Evolutionary conservation across 2,888 invertebrate genomes (phyloP), one percentile per base, ranked within the genome.

Genomic region (Troides helena): DNA sequence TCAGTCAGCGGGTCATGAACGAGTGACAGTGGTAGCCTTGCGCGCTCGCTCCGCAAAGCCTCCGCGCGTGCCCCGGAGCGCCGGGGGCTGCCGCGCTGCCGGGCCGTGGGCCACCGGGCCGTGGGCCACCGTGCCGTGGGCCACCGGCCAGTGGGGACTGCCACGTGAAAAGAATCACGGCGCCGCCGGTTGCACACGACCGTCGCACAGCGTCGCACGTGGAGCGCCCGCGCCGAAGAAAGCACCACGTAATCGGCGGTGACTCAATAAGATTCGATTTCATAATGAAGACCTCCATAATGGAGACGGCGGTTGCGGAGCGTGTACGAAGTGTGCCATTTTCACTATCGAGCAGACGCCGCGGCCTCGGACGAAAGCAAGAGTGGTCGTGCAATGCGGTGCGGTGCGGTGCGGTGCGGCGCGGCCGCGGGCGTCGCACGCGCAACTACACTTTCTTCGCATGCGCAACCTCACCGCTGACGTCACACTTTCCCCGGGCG

Each of bases 1-100:
- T 90, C 89, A 90, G 89, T 88, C 89, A 90, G 84, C 88, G 81
- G 91, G 91, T 91, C 90, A 91, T 86, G 91, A 90, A 88, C 90
- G 86, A 90, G 89, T 88, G 90, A 89, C 88, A 88, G 86, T 84
- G 84, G 86, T 85, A 90, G 83, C 90, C 90, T 90, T 90, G 90
- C 83, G 80, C 80, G 73, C 77, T 81, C 79, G 78, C 81, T 83
- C 82, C 78, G 83, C 30, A 30, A 5, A 30, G 30, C 30, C 30
- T 30, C 4, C 5, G 30, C 30, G 30, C 82, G 83, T 85, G 82
- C 83, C 83, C 82, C 80, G 81, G 81, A 81, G 78, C 76, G 80
- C 77, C 80, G 77, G 83, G 80, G 81, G 78, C 66, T 30, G 58
- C 14, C 6, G 10, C 50, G 14, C 6, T 3, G 18, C 18, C 17